These are phyloP conservation scores for Diarsia rubi DNA, from an alignment of 2,888 invertebrate species.

Conservation along the genomic window DNA sequence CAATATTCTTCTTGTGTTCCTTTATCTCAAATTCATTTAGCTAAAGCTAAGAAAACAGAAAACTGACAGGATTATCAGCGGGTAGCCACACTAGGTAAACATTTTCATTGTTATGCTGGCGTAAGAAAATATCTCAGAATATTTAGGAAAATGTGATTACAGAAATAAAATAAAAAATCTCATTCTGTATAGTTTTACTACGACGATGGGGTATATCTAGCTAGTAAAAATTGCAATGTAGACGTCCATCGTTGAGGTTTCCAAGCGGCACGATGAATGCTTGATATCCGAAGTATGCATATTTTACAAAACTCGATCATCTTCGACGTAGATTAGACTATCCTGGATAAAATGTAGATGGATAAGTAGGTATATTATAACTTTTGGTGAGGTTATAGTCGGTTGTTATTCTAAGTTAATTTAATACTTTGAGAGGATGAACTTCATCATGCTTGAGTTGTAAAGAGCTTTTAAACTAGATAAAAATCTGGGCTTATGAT, in stretches of 20 bases:
- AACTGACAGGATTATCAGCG: too few relatives aligned
- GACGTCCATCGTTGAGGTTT: background rate
- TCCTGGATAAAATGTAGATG: background rate
- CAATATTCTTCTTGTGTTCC: background rate
- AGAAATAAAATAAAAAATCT: background rate
- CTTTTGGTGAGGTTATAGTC: background rate
- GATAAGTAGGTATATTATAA: background rate
- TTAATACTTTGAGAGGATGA: background rate
- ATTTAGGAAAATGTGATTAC: too few relatives aligned
- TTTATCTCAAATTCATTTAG: background rate
- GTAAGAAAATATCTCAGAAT: too few relatives aligned
- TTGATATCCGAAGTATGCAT: constrained; percentile 30
- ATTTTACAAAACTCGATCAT: constrained; percentile 28
- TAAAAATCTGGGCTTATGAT: background rate
- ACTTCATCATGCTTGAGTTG: background rate
- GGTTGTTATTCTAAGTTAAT: background rate
- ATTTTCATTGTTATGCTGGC: too few relatives aligned
- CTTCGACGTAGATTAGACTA: background rate
- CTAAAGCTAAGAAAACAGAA: too few relatives aligned
- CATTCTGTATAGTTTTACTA: background rate
- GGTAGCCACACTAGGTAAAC: too few relatives aligned
- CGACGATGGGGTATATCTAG: background rate
- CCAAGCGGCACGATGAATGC: constrained; percentile 1
- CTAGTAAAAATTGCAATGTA: constrained; percentile 20
- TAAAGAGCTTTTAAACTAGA: background rate